Base-by-base conservation (phyloP, 2,888 invertebrate genomes). In the Agrilus cyanescens region DNA sequence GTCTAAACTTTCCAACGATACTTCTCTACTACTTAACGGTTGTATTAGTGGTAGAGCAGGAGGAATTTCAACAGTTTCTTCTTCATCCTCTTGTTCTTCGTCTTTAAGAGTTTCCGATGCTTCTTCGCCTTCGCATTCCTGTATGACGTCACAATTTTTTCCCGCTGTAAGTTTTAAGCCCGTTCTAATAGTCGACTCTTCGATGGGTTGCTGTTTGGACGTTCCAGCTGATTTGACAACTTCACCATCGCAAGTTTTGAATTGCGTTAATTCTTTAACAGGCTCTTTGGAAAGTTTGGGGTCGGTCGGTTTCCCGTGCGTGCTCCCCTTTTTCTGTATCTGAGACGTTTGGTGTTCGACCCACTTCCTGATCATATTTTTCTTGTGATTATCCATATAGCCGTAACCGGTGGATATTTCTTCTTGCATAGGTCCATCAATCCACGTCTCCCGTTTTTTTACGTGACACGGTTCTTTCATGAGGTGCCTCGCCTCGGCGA, bases 331-430 rank as follows among this genome's bases (percentile, higher is more conserved):
- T 57, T 78, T 77, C 58, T 83, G 80, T 52, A 87, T 83, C 68
- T 88, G 86, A 13, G 81, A 78, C 1, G 85, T 85, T 66, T 90
- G 90, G 60, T 87, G 88, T 66, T 90, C 90, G 1, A 91, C 90
- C 91, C 91, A 91, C 59, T 89, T 85, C 37, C 87, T 73, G 40
- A 91, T 91, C 91, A 91, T 91, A 54, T 83, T 85, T 64, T 89
- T 88, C 62, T 93, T 93, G 57, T 89, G 88, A 54, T 77, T 85
- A 57, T 91, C 91, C 90, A 91, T 90, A 57, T 86, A 90, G 1
- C 91, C 86, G 59, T 91, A 90, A 0, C 84, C 80, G 41, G 72
- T 55, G 68, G 61, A 54, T 51, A 64, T 69, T 44, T 68, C 69
- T 56, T 70, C 69, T 54, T 85, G 83, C 75, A 87, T 83, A 2